Conservation (phyloP, 2,113 vertebrate species). For the Malurus elegans region DNA sequence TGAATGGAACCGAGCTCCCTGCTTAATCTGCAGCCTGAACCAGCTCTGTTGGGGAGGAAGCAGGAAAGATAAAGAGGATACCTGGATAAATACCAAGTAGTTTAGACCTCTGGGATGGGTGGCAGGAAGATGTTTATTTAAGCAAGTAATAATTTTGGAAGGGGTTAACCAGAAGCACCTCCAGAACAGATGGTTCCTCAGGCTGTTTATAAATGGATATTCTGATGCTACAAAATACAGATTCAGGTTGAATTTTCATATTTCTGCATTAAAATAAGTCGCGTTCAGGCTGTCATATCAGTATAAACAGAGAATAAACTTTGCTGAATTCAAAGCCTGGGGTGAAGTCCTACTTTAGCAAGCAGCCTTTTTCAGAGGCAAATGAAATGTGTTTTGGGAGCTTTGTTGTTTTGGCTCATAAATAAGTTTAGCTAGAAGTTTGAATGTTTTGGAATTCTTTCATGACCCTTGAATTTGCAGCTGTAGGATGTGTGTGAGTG, state of each 20-base stretch:
- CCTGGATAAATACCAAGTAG: neutral
- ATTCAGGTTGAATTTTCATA: neutral
- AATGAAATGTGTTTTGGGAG: neutral
- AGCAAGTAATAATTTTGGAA: neutral
- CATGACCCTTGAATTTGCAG: neutral
- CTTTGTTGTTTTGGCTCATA: neutral
- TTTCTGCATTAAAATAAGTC: neutral
- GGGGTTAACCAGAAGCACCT: neutral
- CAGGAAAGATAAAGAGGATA: neutral
- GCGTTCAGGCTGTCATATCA: neutral
- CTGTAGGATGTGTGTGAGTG: neutral
- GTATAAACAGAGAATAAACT: neutral
- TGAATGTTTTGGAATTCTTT: neutral
- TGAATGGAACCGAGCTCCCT: rapidly evolving
- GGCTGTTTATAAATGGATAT: neutral
- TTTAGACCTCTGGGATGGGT: neutral
- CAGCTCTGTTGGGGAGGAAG: neutral
- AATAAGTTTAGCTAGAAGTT: neutral
- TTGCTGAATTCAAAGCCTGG: neutral
- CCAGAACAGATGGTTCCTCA: neutral
- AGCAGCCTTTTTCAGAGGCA: neutral
- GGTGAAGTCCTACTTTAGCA: neutral
- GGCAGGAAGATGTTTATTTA: neutral
- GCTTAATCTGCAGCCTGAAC: neutral
- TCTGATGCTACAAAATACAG: neutral